Evolutionary conservation across 2,113 vertebrate species (phyloP), one percentile per base, ranked within the genome.

Genomic region (Astatoreochromis straeleni): DNA sequence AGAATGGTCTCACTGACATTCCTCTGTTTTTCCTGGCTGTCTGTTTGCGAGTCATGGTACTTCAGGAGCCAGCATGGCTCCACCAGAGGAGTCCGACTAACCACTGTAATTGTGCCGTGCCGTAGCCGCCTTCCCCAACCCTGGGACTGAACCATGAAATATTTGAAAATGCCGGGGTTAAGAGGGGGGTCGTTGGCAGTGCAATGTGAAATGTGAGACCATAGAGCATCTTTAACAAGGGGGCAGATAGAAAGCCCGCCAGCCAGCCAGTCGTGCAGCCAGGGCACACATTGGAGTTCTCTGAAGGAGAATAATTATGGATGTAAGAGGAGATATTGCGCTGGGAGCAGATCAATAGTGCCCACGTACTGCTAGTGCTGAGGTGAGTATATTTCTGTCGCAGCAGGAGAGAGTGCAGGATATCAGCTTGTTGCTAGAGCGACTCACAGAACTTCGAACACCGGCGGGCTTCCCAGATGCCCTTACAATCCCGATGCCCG

Each of bases 71-170:
- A 94, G 94, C 90, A 53, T 63, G 93, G 91, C 90, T 94, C 90
- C 92, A 63, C 91, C 89, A 84, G 92, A 94, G 94, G 95, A 95
- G 94, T 91, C 90, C 94, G 31, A 79, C 95, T 95, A 96, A 96
- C 95, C 94, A 95, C 95, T 95, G 94, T 96, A 94, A 96, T 95
- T 90, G 91, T 92, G 84, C 86, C 79, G 86, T 63, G 82, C 92
- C 24, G 63, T 90, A 89, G 88, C 93, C 89, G 91, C 93, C 95
- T 89, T 93, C 90, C 91, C 87, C 92, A 94, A 90, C 94, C 91
- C 92, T 54, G 87, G 80, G 90, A 95, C 60, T 95, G 95, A 96
- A 95, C 96, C 95, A 88, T 95, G 90, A 95, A 95, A 94, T 95
- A 94, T 95, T 94, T 49, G 86, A 94, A 94, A 95, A 93, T 92